phyloP scores from a whole-genome alignment of 2,888 invertebrate genomes.

The Melanotus villosus region DNA sequence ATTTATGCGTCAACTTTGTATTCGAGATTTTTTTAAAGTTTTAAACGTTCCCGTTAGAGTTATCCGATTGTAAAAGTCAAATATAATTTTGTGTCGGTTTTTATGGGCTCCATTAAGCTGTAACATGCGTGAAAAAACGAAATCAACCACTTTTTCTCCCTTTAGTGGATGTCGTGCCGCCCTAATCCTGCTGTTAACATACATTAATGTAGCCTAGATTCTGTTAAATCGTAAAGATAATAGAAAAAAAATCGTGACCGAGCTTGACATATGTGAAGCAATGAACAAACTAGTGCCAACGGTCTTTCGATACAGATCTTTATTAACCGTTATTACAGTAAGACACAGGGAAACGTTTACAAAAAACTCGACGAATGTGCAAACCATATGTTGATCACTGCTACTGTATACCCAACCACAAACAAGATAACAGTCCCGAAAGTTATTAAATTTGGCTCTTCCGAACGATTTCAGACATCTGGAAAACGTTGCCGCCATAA shows the following conservation, averaged over 20 bases:
- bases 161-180: not conserved
- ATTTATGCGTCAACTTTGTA: slow-evolving; percentile 27
- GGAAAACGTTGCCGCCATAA: too few species aligned
- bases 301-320: slow-evolving; percentile 18
- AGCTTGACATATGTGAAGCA: slow-evolving; percentile 25
- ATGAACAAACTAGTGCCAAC: slow-evolving; percentile 21
- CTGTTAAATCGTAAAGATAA: not conserved
- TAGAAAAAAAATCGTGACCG: not conserved
- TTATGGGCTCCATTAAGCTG: too few species aligned
- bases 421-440: not conserved
- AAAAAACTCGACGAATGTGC: slow-evolving; percentile 25
- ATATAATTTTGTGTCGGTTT: too few species aligned
- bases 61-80: too few species aligned
- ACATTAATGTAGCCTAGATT: slow-evolving; percentile 5
- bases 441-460: slow-evolving; percentile 2
- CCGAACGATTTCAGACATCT: not conserved
- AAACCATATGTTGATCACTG: slow-evolving; percentile 23
- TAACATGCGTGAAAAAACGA: not conserved
- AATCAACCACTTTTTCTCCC: not conserved
- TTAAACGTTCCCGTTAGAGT: too few species aligned
- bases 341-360: slow-evolving; percentile 14
- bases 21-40: too few species aligned
- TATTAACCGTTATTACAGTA: slow-evolving; percentile 11
- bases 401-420: too few species aligned
- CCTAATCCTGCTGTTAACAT: slow-evolving; percentile 21